Conservation (phyloP, 2,888 invertebrate species). For the Tricholauxania praeusta region DNA sequence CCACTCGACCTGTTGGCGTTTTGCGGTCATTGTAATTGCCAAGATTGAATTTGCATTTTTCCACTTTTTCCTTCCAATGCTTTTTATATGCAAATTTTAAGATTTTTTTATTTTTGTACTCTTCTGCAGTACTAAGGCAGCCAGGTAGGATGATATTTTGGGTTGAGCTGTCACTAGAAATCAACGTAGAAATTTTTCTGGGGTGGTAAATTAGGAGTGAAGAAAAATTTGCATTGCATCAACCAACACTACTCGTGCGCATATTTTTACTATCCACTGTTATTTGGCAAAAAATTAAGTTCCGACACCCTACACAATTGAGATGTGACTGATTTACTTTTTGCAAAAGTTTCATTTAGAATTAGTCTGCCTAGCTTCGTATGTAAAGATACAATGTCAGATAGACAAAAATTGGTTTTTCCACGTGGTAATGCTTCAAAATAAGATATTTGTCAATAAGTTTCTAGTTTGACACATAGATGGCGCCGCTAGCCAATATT, state of each 20-base stretch:
- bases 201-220: not conserved
- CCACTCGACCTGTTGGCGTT: conserved; percentile 34
- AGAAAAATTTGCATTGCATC: not conserved
- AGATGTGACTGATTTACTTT: no score
- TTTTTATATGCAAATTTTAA: conserved; percentile 32
- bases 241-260: not conserved
- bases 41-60: conserved; percentile 37
- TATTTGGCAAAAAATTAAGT: conserved; percentile 20
- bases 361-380: no score
- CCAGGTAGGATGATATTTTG: not conserved
- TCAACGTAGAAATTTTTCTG: not conserved
- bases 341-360: no score
- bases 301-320: not conserved
- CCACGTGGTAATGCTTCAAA: no score
- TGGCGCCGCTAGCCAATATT: no score
- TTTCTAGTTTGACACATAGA: no score
- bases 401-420: no score
- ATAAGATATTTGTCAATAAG: no score
- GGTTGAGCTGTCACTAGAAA: not conserved
- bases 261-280: conserved; percentile 5
- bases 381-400: no score
- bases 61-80: not conserved
- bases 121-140: not conserved
- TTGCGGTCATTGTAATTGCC: conserved; percentile 35
- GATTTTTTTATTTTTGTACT: not conserved